These are phyloP conservation scores for Brachionus rubens DNA, from an alignment of 1,140 invertebrate species.

Conservation along the genomic window DNA sequence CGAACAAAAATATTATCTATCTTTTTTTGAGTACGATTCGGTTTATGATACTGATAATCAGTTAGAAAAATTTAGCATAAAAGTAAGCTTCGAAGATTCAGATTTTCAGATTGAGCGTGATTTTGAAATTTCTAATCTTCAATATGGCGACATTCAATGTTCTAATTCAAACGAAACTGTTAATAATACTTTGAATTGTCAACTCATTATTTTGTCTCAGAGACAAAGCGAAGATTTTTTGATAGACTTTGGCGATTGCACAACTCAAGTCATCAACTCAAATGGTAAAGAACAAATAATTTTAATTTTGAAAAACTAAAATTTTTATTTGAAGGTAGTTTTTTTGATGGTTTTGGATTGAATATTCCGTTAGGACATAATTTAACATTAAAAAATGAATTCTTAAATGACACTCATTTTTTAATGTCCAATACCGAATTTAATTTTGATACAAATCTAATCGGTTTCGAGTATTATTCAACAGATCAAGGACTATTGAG, in stretches of 20 bases:
- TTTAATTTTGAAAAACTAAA: not conserved
- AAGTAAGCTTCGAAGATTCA: not conserved
- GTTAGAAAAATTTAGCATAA: not conserved
- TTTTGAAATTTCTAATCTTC: not conserved
- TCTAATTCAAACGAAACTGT: not conserved
- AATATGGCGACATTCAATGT: conserved; percentile 3
- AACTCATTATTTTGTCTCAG: not conserved
- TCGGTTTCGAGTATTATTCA: conserved; percentile 14
- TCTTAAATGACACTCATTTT: not conserved
- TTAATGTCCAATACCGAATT: not conserved
- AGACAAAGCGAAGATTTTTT: not conserved
- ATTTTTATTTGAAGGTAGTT: not conserved
- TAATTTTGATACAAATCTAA: conserved; percentile 5
- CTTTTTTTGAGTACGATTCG: not conserved
- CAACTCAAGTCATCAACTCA: not conserved
- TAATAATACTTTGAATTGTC: not conserved
- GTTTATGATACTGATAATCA: not conserved
- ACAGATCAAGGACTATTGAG: not conserved
- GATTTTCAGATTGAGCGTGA: not conserved
- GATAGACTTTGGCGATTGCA: not conserved
- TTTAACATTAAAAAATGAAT: not conserved
- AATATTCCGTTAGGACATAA: not conserved
- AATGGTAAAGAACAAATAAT: not conserved
- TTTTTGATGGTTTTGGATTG: not conserved
- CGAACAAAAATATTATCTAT: not conserved